Conservation (phyloP, 1,140 invertebrate genomes). For the Eriocheir sinensis region DNA sequence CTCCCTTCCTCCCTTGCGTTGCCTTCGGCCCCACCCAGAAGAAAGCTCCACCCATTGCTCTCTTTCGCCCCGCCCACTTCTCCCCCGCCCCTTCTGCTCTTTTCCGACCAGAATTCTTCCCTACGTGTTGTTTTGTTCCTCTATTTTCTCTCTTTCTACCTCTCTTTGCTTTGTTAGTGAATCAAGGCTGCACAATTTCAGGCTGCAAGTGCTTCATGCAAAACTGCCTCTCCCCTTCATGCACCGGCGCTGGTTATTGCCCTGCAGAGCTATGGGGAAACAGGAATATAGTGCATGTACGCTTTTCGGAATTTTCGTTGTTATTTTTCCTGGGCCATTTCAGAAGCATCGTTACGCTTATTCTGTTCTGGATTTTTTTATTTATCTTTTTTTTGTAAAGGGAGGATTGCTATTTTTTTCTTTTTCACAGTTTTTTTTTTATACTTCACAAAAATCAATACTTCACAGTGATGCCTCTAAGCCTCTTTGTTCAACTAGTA, state of each 20-base stretch:
- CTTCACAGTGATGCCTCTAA: too few species aligned
- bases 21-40: slow-evolving; percentile 64
- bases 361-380: neutral
- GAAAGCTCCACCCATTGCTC: slow-evolving; percentile 64
- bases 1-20: slow-evolving; percentile 28
- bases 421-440: neutral
- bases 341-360: neutral
- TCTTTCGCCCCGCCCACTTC: slow-evolving; percentile 64
- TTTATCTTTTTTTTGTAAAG: neutral
- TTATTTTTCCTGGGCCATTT: neutral
- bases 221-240: slow-evolving; percentile 1
- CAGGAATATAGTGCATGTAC: slow-evolving; percentile 29
- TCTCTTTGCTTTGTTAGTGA: slow-evolving; percentile 40
- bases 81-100: slow-evolving; percentile 59
- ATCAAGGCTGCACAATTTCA: slow-evolving; percentile 49
- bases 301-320: neutral
- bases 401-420: too few species aligned
- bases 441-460: too few species aligned
- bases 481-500: neutral
- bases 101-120: slow-evolving; percentile 37
- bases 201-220: slow-evolving; percentile 9
- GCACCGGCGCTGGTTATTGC: slow-evolving; percentile 21
- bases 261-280: neutral
- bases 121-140: neutral
- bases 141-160: slow-evolving; percentile 1